Percentiles rank a stretch among this genome's conserved stretches.
Evolutionary conservation across 2,888 invertebrate species (phyloP).

Genomic region (Pasiphila rectangulata): DNA sequence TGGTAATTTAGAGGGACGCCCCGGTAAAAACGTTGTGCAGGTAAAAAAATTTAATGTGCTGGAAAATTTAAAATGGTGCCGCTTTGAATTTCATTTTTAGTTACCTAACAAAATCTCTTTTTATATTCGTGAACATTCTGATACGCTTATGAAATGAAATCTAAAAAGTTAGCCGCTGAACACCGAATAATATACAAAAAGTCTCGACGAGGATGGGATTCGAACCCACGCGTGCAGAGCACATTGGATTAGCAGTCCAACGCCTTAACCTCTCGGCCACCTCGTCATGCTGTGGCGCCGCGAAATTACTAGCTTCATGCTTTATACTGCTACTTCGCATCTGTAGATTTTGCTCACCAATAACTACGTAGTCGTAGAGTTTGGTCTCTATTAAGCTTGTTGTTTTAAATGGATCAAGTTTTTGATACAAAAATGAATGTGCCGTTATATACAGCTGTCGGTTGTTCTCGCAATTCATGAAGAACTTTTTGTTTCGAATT

Average conservation of each 20-base stretch:
- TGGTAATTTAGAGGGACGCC: slow-evolving; percentile 17
- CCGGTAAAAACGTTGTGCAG: slow-evolving; percentile 12
- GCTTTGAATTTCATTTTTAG: neutral
- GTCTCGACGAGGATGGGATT: slow-evolving; percentile 88
- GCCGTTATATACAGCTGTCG: slow-evolving; percentile 40
- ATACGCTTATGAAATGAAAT: too few species aligned
- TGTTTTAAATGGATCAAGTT: slow-evolving; percentile 25
- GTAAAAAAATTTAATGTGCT: slow-evolving; percentile 9
- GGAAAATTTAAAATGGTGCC: neutral
- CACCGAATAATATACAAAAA: slow-evolving; percentile 17
- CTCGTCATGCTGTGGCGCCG: slow-evolving; percentile 53
- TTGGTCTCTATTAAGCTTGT: neutral
- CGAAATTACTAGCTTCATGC: slow-evolving; percentile 18
- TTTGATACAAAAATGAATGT: slow-evolving; percentile 38
- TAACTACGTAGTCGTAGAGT: neutral
- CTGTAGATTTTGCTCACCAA: too few species aligned
- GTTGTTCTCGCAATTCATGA: slow-evolving; percentile 34
- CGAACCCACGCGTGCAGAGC: slow-evolving; percentile 92
- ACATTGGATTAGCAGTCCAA: slow-evolving; percentile 91
- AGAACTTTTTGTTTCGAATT: slow-evolving; percentile 37
- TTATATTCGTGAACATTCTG: too few species aligned
- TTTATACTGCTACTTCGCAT: neutral
- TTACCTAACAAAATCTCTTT: too few species aligned
- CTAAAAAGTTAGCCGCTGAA: too few species aligned
- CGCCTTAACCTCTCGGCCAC: slow-evolving; percentile 82